A percentile compares a stretch with the other conserved stretches of the same genome.
phyloP scores from a whole-genome alignment of 1,140 invertebrate genomes.

The Drosophila tropicalis region DNA sequence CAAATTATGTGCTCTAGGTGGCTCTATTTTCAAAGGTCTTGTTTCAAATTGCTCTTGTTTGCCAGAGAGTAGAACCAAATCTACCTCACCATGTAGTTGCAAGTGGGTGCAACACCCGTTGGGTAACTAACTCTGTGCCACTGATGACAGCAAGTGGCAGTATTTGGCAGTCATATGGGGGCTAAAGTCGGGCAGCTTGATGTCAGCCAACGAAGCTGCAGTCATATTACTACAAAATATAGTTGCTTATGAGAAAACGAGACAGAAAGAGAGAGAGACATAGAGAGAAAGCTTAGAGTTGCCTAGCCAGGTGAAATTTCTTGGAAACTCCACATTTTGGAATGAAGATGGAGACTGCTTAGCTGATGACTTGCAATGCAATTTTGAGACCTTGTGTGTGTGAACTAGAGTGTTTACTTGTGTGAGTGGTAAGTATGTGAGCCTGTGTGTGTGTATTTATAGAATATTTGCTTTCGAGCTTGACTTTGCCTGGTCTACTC shows the following conservation, averaged over 20 bases:
- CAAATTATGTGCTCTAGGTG: conserved; percentile 25
- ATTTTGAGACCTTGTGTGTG: conserved; percentile 18
- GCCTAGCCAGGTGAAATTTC: conserved; percentile 70
- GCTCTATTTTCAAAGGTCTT: background rate
- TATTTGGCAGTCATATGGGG: conserved; percentile 65
- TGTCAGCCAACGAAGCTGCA: conserved; percentile 58
- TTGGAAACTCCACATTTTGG: conserved; percentile 58
- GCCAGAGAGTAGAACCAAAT: conserved; percentile 12
- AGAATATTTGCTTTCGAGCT: conserved; percentile 35
- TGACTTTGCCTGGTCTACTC: conserved; percentile 39
- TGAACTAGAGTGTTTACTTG: conserved; percentile 13
- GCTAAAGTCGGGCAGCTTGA: conserved; percentile 29
- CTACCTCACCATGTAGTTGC: background rate
- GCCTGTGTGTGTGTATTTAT: background rate
- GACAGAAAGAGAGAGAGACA: conserved; percentile 13
- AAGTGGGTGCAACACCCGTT: conserved; percentile 27
- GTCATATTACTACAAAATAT: conserved; percentile 65
- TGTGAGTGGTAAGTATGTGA: conserved; percentile 11
- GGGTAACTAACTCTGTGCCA: conserved; percentile 37
- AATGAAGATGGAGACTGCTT: conserved; percentile 17
- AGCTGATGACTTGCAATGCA: conserved; percentile 38
- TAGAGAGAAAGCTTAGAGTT: conserved; percentile 33
- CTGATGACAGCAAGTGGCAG: conserved; percentile 59
- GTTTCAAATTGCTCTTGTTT: conserved; percentile 49
- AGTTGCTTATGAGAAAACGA: conserved; percentile 13